Conservation (phyloP, 2,113 vertebrate species). For the Hyperopisus bebe region DNA sequence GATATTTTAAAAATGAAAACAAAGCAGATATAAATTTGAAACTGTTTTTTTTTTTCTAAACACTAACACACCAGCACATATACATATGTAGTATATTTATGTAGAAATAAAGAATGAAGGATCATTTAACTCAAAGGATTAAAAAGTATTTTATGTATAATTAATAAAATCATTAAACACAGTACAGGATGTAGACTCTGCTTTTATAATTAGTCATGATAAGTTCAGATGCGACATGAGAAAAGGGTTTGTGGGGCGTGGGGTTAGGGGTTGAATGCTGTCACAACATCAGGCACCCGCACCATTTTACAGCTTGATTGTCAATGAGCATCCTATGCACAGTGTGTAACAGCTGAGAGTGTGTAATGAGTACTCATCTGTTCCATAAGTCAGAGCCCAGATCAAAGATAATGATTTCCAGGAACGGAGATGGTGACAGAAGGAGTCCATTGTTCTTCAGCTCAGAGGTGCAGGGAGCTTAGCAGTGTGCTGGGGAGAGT, state of each 20-base stretch:
- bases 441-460: not conserved
- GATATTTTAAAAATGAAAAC: not conserved
- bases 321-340: not conserved
- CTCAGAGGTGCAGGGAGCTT: not conserved
- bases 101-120: not conserved
- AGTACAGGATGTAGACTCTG: not conserved
- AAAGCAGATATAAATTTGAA: not conserved
- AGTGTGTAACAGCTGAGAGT: conserved; percentile 4
- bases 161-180: not conserved
- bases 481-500: not conserved
- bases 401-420: not conserved
- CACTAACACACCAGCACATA: not conserved
- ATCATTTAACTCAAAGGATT: not conserved
- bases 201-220: not conserved
- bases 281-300: not conserved
- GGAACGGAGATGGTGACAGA: not conserved
- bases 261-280: not conserved
- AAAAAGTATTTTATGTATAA: not conserved
- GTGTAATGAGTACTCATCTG: not conserved
- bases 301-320: not conserved
- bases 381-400: not conserved
- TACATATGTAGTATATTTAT: not conserved
- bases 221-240: not conserved
- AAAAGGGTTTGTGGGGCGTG: not conserved
- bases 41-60: not conserved